Percentiles rank a stretch among this genome's conserved stretches.
Conservation (phyloP, 2,797 vertebrate genomes). For the Manis crassicaudata region DNA sequence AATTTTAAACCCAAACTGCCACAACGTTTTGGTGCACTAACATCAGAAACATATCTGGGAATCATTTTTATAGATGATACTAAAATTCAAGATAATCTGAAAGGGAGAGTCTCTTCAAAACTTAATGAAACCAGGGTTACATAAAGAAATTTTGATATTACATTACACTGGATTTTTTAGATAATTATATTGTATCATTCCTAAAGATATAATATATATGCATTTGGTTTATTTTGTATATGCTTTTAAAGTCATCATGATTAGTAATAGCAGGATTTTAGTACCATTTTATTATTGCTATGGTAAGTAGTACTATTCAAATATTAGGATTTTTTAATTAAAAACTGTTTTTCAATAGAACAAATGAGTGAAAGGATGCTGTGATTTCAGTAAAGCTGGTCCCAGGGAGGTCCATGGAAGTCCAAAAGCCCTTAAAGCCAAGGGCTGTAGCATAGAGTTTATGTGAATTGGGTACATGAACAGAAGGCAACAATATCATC, state of each 20-base stretch:
- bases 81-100: background rate
- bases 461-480: background rate
- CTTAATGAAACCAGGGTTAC: background rate
- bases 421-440: background rate
- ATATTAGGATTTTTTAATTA: background rate
- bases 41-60: background rate
- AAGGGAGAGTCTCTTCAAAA: background rate
- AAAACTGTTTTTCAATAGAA: background rate
- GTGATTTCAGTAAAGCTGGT: background rate
- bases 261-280: background rate
- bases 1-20: background rate
- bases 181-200: background rate
- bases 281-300: background rate
- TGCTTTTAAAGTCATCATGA: background rate
- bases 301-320: background rate
- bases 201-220: background rate
- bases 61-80: background rate
- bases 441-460: background rate
- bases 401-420: background rate
- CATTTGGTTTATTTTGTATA: background rate
- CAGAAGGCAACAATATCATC: background rate
- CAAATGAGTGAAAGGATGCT: background rate
- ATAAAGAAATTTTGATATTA: background rate
- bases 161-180: background rate
- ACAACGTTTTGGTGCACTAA: background rate